phyloP scores from a whole-genome alignment of 2,113 vertebrate species.

The Percina caprodes region DNA sequence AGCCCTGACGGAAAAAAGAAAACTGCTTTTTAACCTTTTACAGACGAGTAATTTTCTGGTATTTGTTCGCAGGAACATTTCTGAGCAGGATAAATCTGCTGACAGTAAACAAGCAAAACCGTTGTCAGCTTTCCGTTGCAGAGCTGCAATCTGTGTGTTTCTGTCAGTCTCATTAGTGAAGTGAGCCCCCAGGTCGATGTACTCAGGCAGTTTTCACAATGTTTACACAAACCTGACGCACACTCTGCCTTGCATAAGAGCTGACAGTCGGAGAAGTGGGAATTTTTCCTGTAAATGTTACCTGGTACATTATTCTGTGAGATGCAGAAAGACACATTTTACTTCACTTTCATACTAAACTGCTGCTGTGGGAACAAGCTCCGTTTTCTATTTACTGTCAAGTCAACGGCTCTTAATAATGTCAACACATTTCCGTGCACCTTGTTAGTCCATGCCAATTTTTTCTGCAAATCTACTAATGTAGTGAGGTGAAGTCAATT shows the following conservation, averaged over 20 bases:
- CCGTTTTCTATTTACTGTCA: slow-evolving; percentile 1
- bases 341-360: neutral
- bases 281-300: slow-evolving; percentile 31
- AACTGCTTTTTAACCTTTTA: slow-evolving; percentile 3
- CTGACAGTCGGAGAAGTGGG: neutral
- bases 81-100: slow-evolving; percentile 22
- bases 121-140: slow-evolving; percentile 26
- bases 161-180: slow-evolving; percentile 49
- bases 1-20: neutral
- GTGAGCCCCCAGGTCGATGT: slow-evolving; percentile 20
- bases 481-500: neutral
- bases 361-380: slow-evolving; percentile 3
- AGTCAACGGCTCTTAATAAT: neutral
- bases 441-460: neutral
- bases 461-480: slow-evolving; percentile 4
- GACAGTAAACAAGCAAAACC: slow-evolving; percentile 17
- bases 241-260: slow-evolving; percentile 8
- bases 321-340: neutral
- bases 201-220: slow-evolving; percentile 41
- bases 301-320: neutral
- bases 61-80: slow-evolving; percentile 10
- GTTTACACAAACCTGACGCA: slow-evolving; percentile 55
- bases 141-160: slow-evolving; percentile 44
- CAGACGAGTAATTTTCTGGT: neutral
- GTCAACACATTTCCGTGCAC: neutral